phyloP scores from a whole-genome alignment of 2,113 vertebrate species.

The Mohoua ochrocephala region DNA sequence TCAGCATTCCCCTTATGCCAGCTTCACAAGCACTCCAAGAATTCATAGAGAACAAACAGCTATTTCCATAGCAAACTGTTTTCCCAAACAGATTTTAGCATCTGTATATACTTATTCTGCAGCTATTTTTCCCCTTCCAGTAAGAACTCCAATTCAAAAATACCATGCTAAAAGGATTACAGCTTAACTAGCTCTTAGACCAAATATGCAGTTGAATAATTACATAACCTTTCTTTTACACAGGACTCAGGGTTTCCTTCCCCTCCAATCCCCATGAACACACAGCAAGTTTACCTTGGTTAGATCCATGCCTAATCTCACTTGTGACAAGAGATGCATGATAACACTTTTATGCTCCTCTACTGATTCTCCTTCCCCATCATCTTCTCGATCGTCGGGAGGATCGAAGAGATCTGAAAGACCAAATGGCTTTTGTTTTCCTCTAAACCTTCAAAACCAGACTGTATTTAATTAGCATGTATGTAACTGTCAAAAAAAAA shows the following conservation, averaged over 20 bases:
- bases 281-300: slow-evolving; percentile 84
- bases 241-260: background rate
- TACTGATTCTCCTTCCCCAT: slow-evolving; percentile 90
- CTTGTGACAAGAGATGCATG: slow-evolving; percentile 97
- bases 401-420: slow-evolving; percentile 87
- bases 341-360: slow-evolving; percentile 99
- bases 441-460: background rate
- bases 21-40: background rate
- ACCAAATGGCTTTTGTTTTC: background rate
- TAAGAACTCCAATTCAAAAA: background rate
- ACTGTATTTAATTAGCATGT: background rate
- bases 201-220: background rate
- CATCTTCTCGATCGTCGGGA: slow-evolving; percentile 91
- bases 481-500: background rate
- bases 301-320: slow-evolving; percentile 96
- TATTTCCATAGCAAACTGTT: background rate
- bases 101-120: background rate
- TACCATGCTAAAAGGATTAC: background rate
- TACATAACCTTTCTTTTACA: background rate
- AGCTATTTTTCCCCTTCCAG: background rate
- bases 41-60: background rate
- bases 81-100: background rate
- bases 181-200: background rate
- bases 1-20: background rate
- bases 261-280: background rate